phyloP scores from a whole-genome alignment of 2,888 invertebrate genomes.

The Metopia argyrocephala region DNA sequence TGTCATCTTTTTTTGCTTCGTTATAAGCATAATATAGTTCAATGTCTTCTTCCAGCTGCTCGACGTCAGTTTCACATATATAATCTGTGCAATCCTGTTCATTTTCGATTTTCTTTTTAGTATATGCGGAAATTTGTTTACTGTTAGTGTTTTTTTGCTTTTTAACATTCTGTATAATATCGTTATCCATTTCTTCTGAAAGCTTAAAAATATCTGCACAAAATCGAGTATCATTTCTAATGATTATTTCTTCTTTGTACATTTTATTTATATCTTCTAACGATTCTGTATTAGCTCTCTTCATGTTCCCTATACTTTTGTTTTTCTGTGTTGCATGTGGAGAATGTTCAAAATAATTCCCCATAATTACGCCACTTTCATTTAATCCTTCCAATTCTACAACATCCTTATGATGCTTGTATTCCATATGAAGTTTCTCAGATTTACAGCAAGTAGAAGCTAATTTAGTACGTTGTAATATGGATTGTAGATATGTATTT shows the following conservation, averaged over 20 bases:
- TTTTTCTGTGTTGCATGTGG: too few species aligned
- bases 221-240: too few species aligned
- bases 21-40: not conserved
- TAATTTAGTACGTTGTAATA: constrained; percentile 60
- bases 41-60: not conserved
- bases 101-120: not conserved
- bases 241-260: too few species aligned
- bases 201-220: too few species aligned
- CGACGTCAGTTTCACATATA: too few species aligned
- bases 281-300: too few species aligned
- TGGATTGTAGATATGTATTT: constrained; percentile 58
- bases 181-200: not conserved
- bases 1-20: not conserved
- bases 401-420: not conserved
- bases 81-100: not conserved
- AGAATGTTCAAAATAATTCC: too few species aligned
- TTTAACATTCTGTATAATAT: too few species aligned
- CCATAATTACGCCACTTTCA: too few species aligned
- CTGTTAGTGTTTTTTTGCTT: not conserved
- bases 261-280: too few species aligned
- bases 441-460: constrained; percentile 52
- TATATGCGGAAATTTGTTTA: not conserved
- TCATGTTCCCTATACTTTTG: too few species aligned
- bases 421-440: not conserved
- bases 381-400: not conserved